phyloP scores from a whole-genome alignment of 2,888 invertebrate genomes.

The Pteria penguin region DNA sequence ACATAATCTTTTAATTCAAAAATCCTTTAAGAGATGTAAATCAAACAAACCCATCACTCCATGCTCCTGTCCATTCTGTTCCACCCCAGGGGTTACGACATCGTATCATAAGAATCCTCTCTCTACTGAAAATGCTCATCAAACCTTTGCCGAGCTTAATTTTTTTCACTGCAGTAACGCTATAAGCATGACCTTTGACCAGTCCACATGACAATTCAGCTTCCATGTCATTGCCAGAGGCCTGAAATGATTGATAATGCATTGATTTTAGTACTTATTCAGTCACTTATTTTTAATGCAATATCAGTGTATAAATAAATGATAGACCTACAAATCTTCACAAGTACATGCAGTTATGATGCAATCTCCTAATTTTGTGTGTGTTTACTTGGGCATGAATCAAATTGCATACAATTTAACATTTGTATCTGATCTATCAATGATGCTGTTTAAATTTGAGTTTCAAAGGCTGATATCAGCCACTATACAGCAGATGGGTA shows the following conservation, averaged over 20 bases:
- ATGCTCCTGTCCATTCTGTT: constrained; percentile 83
- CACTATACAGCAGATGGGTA: too few relatives aligned
- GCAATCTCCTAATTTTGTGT: too few relatives aligned
- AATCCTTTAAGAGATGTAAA: too few relatives aligned
- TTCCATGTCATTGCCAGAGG: constrained; percentile 80
- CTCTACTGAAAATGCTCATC: constrained; percentile 79
- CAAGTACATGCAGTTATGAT: too few relatives aligned
- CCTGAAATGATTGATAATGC: constrained; percentile 31
- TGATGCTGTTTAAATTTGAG: too few relatives aligned
- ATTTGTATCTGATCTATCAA: too few relatives aligned
- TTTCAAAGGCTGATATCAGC: too few relatives aligned
- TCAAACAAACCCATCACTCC: constrained; percentile 83
- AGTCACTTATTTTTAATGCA: background rate
- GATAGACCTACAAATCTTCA: too few relatives aligned
- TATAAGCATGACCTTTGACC: constrained; percentile 84
- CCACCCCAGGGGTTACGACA: constrained; percentile 84
- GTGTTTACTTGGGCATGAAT: too few relatives aligned
- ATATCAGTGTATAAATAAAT: too few relatives aligned
- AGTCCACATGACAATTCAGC: constrained; percentile 82
- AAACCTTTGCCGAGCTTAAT: constrained; percentile 78
- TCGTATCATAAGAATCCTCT: constrained; percentile 82
- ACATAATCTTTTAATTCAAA: too few relatives aligned
- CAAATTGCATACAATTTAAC: too few relatives aligned
- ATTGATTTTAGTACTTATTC: background rate
- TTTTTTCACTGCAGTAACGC: constrained; percentile 83